Base-by-base conservation (phyloP, 2,113 vertebrate genomes). In the Amazona vittata region DNA sequence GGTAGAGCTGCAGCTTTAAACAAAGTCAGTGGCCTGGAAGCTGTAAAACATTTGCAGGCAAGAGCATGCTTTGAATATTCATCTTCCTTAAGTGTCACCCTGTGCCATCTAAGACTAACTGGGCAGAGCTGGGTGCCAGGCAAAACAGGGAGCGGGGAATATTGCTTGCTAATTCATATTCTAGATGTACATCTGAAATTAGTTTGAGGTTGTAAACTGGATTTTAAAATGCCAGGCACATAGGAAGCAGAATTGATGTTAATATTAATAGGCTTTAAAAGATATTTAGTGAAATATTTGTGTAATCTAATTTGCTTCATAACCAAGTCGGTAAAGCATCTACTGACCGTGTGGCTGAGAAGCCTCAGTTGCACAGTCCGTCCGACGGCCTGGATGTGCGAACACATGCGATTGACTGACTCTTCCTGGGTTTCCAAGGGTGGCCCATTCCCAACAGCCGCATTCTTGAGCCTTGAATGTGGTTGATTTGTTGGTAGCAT, bases 251-350 rank as follows among this genome's bases (percentile, higher is more conserved):
- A 89, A 95, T 95, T 93, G 94, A 68, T 97, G 97, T 98, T 97
- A 98, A 98, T 98, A 98, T 98, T 98, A 98, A 98, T 98, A 94
- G 96, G 89, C 93, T 94, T 91, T 71, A 97, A 96, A 96, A 97
- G 97, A 97, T 98, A 97, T 96, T 98, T 98, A 97, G 98, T 91
- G 97, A 97, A 98, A 98, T 98, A 97, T 96, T 98, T 98, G 97
- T 98, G 49, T 97, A 97, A 98, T 98, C 97, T 96, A 96, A 97
- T 98, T 98, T 96, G 94, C 96, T 91, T 96, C 94, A 10, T 96
- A 96, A 97, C 96, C 95, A 87, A 93, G 97, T 71, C 84, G 31
- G 84, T 69, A 94, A 52, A 82, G 77, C 19, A n/a, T 62, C 44
- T n/a, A 50, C 68, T 83, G 97, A 95, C 91, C 82, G 4, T 31